Conservation (phyloP, 2,888 invertebrate genomes). For the Latrodectus hesperus region DNA sequence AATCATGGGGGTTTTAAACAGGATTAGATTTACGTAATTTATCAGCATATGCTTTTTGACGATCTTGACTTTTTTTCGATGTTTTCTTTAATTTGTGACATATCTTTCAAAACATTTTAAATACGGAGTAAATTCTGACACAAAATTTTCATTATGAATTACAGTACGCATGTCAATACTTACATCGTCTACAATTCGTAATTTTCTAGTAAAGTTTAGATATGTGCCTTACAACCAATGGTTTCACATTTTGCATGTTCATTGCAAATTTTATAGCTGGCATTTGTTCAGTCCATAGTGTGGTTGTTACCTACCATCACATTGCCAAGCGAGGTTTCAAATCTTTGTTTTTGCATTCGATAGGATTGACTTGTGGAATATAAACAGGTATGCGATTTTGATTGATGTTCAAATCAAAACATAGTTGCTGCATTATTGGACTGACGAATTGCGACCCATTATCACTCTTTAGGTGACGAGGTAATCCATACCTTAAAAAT, state of each 20-base stretch:
- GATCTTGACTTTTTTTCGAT: constrained; percentile 21
- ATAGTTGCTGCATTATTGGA: not conserved
- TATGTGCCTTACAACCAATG: constrained; percentile 1
- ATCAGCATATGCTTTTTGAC: not conserved
- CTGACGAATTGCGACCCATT: constrained; percentile 23
- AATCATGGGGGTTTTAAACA: not conserved
- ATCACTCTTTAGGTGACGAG: constrained; percentile 27
- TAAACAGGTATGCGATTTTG: constrained; percentile 28
- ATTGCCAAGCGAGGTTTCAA: constrained; percentile 40
- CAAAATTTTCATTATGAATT: constrained; percentile 30
- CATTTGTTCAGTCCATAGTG: constrained; percentile 9
- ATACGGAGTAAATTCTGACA: constrained; percentile 4
- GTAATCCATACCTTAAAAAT: constrained; percentile 39
- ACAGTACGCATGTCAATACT: constrained; percentile 1
- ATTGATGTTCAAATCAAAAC: not conserved
- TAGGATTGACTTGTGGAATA: constrained; percentile 48
- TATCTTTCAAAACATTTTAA: constrained; percentile 21
- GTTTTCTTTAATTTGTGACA: constrained; percentile 3
- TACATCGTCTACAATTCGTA: constrained; percentile 22
- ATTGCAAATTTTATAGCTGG: constrained; percentile 36
- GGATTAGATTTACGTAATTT: not conserved
- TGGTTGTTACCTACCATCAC: constrained; percentile 14
- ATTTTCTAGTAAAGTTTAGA: constrained; percentile 27
- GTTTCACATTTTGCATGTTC: constrained; percentile 14
- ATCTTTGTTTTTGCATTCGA: constrained; percentile 35